Base-by-base conservation (phyloP, 2,797 vertebrate genomes). In the Notoglanidium macrostoma region DNA sequence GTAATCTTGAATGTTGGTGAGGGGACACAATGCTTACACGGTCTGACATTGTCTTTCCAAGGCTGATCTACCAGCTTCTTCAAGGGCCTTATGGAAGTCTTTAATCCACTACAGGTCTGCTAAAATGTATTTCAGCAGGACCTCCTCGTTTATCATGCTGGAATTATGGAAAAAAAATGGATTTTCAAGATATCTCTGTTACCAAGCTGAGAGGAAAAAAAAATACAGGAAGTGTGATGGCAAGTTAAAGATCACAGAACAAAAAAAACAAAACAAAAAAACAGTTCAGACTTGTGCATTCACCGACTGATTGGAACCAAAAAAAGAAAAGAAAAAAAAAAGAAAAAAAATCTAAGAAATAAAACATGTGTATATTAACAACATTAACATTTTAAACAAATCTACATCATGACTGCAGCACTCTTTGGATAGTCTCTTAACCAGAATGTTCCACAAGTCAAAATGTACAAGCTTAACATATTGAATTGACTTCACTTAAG, bases 221-320 rank as follows among this genome's bases (percentile, higher is more conserved):
- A 63, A 68, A 91, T 14, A 40, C 3, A 40, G 40, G 40, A 40
- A 40, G 40, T 40, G 40, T 40, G 40, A 40, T 40, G 40, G 40
- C 40, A 40, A 40, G 40, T 40, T 40, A 40, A 40, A 40, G 40
- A 40, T 40, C 40, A 40, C 40, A 40, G 40, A 40, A n/a, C 6
- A 92, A 92, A 87, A 63, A 90, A 7, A 49, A 49, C 1, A 49
- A 49, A 7, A 90, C 88, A 82, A 82, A 89, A 88, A 91, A 85
- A 87, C 73, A 74, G 86, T 86, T 89, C 44, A 91, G 92, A 92
- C 17, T 86, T 90, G 87, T 93, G 93, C 92, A 95, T 94, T 89
- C 91, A 93, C 86, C 91, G 90, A 94, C 87, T 92, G 86, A 92
- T 86, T 93, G 90, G 89, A 94, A 91, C 91, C 93, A 92, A 92